phyloP scores from a whole-genome alignment of 2,888 invertebrate genomes.

The Hirtodrosophila alboralis region DNA sequence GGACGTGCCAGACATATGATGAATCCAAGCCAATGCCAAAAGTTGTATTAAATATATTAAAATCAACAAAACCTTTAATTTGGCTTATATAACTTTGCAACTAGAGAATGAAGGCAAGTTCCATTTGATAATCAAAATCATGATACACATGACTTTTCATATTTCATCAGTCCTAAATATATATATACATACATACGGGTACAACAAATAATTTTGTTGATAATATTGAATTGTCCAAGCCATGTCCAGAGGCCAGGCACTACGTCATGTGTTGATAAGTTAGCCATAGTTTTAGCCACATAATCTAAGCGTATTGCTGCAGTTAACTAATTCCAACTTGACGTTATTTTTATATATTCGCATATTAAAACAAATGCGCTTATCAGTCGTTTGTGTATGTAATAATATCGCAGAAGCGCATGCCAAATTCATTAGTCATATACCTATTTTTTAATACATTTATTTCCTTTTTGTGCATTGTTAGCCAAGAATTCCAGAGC shows the following conservation, averaged over 20 bases:
- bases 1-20: no score
- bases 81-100: no score
- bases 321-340: conserved; percentile 18
- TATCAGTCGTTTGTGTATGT: conserved; percentile 29
- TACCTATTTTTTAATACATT: conserved; percentile 19
- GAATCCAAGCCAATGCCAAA: no score
- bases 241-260: neutral
- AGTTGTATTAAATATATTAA: no score
- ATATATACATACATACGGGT: no score
- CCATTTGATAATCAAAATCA: no score
- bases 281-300: conserved; percentile 9
- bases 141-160: no score
- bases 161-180: no score
- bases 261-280: conserved; percentile 45
- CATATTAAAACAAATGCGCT: conserved; percentile 40
- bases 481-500: conserved; percentile 8
- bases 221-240: no score
- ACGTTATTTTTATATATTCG: conserved; percentile 1
- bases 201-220: no score
- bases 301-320: conserved; percentile 42
- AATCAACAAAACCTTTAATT: no score
- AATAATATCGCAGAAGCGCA: conserved; percentile 28
- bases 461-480: conserved; percentile 13
- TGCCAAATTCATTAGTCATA: conserved; percentile 47
- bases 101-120: no score